Conservation (phyloP, 2,113 vertebrate genomes). For the Apodemus sylvaticus region DNA sequence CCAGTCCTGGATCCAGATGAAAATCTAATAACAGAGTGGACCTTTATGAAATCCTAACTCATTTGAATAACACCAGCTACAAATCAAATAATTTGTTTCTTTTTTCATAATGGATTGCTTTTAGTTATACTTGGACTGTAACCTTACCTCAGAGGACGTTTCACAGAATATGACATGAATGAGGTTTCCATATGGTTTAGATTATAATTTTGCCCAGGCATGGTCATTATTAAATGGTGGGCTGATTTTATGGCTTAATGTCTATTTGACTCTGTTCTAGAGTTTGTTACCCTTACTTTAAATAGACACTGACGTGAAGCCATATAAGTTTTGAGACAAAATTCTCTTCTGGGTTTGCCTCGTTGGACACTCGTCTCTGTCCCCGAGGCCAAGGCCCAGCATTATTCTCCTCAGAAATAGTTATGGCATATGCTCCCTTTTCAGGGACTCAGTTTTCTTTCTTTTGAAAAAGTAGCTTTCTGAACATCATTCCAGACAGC, state of each 20-base stretch:
- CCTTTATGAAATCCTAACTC: background rate
- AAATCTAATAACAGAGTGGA: background rate
- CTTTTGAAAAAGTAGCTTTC: background rate
- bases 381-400: background rate
- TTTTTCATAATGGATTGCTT: background rate
- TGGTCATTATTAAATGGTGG: background rate
- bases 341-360: background rate
- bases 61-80: background rate
- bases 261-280: background rate
- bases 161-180: background rate
- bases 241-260: background rate
- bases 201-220: background rate
- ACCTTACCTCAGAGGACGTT: background rate
- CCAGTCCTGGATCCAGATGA: background rate
- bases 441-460: background rate
- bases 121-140: conserved; percentile 4
- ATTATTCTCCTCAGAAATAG: background rate
- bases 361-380: background rate
- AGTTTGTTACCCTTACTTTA: background rate
- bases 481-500: background rate
- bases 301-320: background rate
- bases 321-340: background rate
- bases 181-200: background rate
- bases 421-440: background rate
- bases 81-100: background rate